Percentiles rank a stretch among this genome's conserved stretches.
These are phyloP conservation scores for Carapus acus DNA, from an alignment of 2,797 vertebrate species.

Conservation along the genomic window DNA sequence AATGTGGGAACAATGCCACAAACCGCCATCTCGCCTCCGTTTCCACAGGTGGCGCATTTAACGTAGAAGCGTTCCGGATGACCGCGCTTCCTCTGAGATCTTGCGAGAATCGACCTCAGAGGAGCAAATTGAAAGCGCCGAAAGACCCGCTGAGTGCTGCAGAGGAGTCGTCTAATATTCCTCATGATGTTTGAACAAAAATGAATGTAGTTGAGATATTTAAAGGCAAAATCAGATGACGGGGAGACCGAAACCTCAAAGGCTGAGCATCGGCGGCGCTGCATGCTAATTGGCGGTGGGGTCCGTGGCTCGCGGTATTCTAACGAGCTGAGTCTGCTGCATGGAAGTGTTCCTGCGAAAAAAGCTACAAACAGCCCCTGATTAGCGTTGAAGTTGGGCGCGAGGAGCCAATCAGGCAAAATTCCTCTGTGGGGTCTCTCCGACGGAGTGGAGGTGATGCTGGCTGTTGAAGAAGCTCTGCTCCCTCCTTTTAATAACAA, in stretches of 20 bases:
- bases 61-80: too few relatives aligned
- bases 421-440: neutral
- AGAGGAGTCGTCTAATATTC: too few relatives aligned
- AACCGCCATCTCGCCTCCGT: too few relatives aligned
- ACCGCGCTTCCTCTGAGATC: too few relatives aligned
- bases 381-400: constrained; percentile 6
- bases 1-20: too few relatives aligned
- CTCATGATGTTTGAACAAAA: too few relatives aligned
- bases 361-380: constrained; percentile 14
- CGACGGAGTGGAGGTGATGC: neutral
- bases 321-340: constrained; percentile 19
- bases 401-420: constrained; percentile 9
- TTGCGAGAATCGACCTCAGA: too few relatives aligned
- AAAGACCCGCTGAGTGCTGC: too few relatives aligned
- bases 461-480: neutral
- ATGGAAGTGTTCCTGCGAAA: constrained; percentile 26
- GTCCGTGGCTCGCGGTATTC: constrained; percentile 15
- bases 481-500: neutral
- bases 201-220: neutral
- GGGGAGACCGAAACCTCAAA: constrained; percentile 2
- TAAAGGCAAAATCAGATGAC: constrained; percentile 18
- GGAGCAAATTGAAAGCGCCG: too few relatives aligned
- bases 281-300: neutral
- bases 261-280: neutral
- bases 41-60: too few relatives aligned